Evolutionary conservation across 2,113 vertebrate species (phyloP).

Genomic region (Rhea americana): DNA sequence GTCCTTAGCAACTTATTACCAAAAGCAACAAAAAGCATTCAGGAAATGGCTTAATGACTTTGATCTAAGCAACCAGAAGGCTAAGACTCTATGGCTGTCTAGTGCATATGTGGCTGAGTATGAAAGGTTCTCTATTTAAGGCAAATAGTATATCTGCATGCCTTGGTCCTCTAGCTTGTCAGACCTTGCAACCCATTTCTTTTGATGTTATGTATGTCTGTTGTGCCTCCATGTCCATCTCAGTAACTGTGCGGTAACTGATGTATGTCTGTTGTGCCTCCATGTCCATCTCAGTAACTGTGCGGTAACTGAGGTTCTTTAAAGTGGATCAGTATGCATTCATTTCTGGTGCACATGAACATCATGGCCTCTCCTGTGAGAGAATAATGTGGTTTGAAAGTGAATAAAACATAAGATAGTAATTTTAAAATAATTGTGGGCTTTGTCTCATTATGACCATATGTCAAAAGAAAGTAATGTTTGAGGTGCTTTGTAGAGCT

Average conservation of each 20-base stretch:
- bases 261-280: background rate
- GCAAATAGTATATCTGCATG: background rate
- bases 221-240: too few species aligned
- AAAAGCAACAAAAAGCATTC: conserved; percentile 1
- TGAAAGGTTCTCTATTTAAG: background rate
- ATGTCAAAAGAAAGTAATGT: background rate
- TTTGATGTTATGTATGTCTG: too few species aligned
- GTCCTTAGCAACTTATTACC: background rate
- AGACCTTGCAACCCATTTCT: too few species aligned
- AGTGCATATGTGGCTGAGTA: rapidly evolving
- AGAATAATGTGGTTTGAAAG: background rate
- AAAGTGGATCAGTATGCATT: background rate
- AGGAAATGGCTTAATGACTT: background rate
- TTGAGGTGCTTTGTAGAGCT: background rate
- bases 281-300: too few species aligned
- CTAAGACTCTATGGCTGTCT: background rate
- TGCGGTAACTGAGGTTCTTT: background rate
- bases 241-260: background rate
- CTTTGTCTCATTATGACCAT: background rate
- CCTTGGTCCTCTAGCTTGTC: too few species aligned
- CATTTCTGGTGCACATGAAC: background rate
- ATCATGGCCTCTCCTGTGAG: background rate
- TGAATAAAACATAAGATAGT: conserved; percentile 17
- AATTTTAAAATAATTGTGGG: background rate
- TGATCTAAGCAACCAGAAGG: conserved; percentile 6